Evolutionary conservation across 2,113 vertebrate species (phyloP).

Genomic region (Danionella cerebrum): DNA sequence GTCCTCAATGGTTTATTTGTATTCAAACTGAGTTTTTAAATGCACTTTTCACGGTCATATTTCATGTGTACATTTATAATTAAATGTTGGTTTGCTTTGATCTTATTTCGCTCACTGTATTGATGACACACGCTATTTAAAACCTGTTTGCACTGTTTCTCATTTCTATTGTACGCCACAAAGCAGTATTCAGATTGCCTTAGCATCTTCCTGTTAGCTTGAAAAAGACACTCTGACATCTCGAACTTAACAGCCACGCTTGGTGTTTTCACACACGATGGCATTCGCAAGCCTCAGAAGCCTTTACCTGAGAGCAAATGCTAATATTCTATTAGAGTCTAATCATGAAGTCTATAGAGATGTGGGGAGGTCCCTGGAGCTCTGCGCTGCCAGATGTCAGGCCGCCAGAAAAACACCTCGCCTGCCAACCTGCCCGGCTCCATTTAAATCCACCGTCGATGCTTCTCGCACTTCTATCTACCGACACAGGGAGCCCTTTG

Average conservation of each 20-base stretch:
- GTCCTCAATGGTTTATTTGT: conserved; percentile 58
- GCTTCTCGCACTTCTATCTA: conserved; percentile 43
- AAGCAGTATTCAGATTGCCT: background rate
- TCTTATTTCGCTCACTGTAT: background rate
- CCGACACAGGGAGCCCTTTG: conserved; percentile 51
- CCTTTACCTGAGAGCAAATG: conserved; percentile 76
- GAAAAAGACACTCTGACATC: background rate
- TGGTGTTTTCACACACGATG: conserved; percentile 47
- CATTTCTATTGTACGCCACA: background rate
- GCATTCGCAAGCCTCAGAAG: conserved; percentile 57
- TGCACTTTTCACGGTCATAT: background rate
- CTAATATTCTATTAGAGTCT: conserved; percentile 82
- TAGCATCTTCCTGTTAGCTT: background rate
- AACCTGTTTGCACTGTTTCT: background rate
- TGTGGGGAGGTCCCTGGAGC: conserved; percentile 72
- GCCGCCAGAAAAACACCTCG: conserved; percentile 70
- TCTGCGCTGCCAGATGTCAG: conserved; percentile 73
- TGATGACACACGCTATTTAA: background rate
- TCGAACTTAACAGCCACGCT: conserved; percentile 6
- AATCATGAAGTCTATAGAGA: conserved; percentile 74
- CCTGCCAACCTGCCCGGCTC: conserved; percentile 69
- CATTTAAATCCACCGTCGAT: conserved; percentile 68
- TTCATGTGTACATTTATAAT: background rate
- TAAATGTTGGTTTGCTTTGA: background rate
- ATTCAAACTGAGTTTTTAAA: background rate